Evolutionary conservation across 2,797 vertebrate species (phyloP), one percentile per base, ranked within the genome.

Genomic region (Salmo trutta): DNA sequence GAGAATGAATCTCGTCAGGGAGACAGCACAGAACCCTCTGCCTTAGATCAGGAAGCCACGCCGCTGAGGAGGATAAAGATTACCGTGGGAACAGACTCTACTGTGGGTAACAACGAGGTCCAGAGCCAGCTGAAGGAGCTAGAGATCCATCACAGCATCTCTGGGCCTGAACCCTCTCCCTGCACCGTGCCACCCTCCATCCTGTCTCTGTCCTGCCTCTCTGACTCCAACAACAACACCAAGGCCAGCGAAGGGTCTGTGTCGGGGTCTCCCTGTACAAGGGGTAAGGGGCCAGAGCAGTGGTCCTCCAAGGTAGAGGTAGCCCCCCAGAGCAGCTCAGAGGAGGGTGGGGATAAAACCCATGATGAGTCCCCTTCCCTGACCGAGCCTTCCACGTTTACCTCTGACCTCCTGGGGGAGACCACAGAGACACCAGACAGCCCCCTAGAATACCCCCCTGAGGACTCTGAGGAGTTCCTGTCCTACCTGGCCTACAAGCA

Each of bases 211-310:
- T 54, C 56, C 74, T 51, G 69, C n/a, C 62, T 73, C 24, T 89
- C 90, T 41, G 88, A 90, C 83, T 81, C 89, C 1, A 93, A 93
- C 81, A 92, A 91, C 75, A 92, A 88, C 79, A 84, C 77, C 7
- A 86, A 88, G 65, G 51, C 72, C 41, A 69, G 67, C 51, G 36
- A 29, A 73, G 79, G 73, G 54, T 77, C 52, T 29, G 47, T 19
- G 2, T 31, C 16, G 4, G 69, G 17, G n/a, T 62, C 59, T 3
- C 59, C 1, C 59, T 14, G 59, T 64, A 64, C 59, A 21, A 64
- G 59, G 74, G 67, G n/a, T 17, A 59, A 47, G n/a, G 36, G 27
- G 31, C 16, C 65, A 56, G 71, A n/a, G 53, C 76, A 72, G 3
- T 74, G 62, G 76, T 71, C 77, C 65, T 77, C 79, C 8, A 24